Evolutionary conservation across 1,140 invertebrate genomes (phyloP).

Genomic region (Atta colombica): DNA sequence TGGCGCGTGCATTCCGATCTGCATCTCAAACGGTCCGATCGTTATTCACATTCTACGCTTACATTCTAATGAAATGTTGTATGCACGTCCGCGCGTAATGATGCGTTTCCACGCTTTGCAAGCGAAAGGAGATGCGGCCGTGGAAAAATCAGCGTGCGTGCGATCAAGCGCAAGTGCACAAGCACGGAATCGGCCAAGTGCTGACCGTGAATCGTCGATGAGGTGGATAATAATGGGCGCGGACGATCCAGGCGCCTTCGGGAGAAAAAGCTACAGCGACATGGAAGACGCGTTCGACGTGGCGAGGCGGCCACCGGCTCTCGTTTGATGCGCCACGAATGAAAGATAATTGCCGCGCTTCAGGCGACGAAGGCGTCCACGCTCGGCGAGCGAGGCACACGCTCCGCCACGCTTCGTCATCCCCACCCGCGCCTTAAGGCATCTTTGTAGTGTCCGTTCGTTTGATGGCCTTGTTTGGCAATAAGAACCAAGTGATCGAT

Average conservation of each 20-base stretch:
- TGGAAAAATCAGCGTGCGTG: slow-evolving; percentile 20
- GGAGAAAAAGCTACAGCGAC: slow-evolving; percentile 8
- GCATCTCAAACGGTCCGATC: slow-evolving; percentile 31
- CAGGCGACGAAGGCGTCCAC: slow-evolving; percentile 79
- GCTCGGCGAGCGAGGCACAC: slow-evolving; percentile 80
- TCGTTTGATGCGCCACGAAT: slow-evolving; percentile 80
- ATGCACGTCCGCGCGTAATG: slow-evolving; percentile 30
- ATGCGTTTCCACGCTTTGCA: slow-evolving; percentile 36
- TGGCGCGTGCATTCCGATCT: slow-evolving; percentile 28
- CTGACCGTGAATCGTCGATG: slow-evolving; percentile 59
- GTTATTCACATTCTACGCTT: not conserved
- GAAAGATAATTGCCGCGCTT: slow-evolving; percentile 83
- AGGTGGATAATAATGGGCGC: slow-evolving; percentile 62
- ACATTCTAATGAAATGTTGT: slow-evolving; percentile 46
- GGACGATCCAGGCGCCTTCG: slow-evolving; percentile 14
- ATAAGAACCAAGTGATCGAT: not conserved
- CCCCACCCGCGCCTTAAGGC: slow-evolving; percentile 74
- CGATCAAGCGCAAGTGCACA: not conserved
- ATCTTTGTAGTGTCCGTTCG: slow-evolving; percentile 42
- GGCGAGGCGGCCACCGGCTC: slow-evolving; percentile 56
- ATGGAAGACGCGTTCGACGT: slow-evolving; percentile 14
- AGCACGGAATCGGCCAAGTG: slow-evolving; percentile 23
- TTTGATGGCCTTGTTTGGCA: slow-evolving; percentile 57
- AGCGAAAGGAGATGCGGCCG: not conserved
- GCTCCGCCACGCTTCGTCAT: slow-evolving; percentile 83